phyloP scores from a whole-genome alignment of 2,888 invertebrate genomes.

The Stramonita haemastoma region DNA sequence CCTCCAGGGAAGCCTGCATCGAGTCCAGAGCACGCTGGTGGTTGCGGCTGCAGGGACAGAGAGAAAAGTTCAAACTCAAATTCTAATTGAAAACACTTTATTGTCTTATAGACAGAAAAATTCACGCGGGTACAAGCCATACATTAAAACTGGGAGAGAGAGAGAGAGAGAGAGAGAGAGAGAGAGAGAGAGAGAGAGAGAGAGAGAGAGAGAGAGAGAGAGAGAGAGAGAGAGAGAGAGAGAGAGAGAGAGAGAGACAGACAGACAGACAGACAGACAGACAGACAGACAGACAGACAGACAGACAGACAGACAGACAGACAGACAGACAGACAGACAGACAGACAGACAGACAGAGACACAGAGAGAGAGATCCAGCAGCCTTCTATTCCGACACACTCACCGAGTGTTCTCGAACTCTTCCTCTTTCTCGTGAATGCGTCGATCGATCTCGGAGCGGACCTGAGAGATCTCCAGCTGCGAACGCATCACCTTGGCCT shows the following conservation, averaged over 20 bases:
- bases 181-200: too few relatives aligned
- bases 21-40: conserved; percentile 99
- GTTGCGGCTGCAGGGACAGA: conserved; percentile 88
- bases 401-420: conserved; percentile 97
- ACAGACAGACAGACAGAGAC: neutral
- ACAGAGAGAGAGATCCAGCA: too few relatives aligned
- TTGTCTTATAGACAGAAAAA: too few relatives aligned
- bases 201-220: too few relatives aligned
- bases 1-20: conserved; percentile 99
- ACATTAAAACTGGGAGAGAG: too few relatives aligned
- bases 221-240: neutral
- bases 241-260: neutral
- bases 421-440: conserved; percentile 99
- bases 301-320: neutral
- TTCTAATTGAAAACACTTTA: too few relatives aligned
- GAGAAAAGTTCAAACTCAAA: too few relatives aligned
- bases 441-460: conserved; percentile 99
- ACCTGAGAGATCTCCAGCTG: conserved; percentile 99
- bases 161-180: too few relatives aligned
- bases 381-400: conserved; percentile 59
- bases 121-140: too few relatives aligned
- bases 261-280: neutral
- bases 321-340: neutral
- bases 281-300: too few relatives aligned
- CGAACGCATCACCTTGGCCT: conserved; percentile 93